Conservation (phyloP, 1,140 invertebrate species). For the Polyergus mexicanus region DNA sequence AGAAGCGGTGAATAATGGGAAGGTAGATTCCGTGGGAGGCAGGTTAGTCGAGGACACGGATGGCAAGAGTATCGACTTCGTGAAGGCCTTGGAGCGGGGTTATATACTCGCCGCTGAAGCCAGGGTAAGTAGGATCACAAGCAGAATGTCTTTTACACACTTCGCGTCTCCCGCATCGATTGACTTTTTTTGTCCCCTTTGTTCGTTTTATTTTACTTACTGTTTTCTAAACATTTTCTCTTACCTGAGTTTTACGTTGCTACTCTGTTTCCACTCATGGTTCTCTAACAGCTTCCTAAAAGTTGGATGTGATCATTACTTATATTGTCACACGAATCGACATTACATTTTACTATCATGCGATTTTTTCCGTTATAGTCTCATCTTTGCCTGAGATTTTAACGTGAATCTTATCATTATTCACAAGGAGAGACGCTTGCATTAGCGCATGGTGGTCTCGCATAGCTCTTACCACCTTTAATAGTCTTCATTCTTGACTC, state of each 20-base stretch:
- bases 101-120: slow-evolving; percentile 95
- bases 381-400: slow-evolving; percentile 14
- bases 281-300: slow-evolving; percentile 52
- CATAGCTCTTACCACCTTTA: not conserved
- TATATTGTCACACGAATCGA: slow-evolving; percentile 3
- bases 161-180: slow-evolving; percentile 35
- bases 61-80: slow-evolving; percentile 91
- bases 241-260: slow-evolving; percentile 49
- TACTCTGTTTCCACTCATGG: slow-evolving; percentile 37
- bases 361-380: slow-evolving; percentile 29
- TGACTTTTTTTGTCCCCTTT: slow-evolving; percentile 30
- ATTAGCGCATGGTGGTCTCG: not conserved
- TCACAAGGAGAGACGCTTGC: slow-evolving; percentile 43
- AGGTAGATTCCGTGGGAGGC: slow-evolving; percentile 92
- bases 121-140: slow-evolving; percentile 91
- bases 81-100: slow-evolving; percentile 95
- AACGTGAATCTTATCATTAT: slow-evolving; percentile 13
- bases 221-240: slow-evolving; percentile 38
- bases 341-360: slow-evolving; percentile 42
- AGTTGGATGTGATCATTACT: slow-evolving; percentile 55
- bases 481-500: slow-evolving; percentile 16
- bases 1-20: slow-evolving; percentile 92
- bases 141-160: slow-evolving; percentile 17
- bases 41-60: slow-evolving; percentile 90
- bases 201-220: slow-evolving; percentile 31